Evolutionary conservation across 2,113 vertebrate genomes (phyloP).

Genomic region (Neotragus pygmaeus): DNA sequence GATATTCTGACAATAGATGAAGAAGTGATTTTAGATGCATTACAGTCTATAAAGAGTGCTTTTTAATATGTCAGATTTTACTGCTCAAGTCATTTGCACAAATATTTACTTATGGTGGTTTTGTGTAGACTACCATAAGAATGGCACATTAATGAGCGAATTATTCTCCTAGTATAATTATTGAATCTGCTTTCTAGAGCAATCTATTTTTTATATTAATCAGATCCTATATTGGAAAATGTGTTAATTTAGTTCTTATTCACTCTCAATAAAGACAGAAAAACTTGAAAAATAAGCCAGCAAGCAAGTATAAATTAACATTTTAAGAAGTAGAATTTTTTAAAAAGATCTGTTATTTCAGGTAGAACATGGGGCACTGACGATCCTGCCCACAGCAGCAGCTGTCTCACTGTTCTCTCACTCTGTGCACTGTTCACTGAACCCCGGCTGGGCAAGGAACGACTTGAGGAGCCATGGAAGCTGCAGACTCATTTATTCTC

Average conservation of each 20-base stretch:
- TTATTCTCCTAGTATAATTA: neutral
- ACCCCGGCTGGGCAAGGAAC: neutral
- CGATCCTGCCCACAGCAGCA: neutral
- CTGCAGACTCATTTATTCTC: neutral
- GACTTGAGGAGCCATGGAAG: neutral
- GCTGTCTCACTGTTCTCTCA: neutral
- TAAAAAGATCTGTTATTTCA: neutral
- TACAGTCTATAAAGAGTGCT: neutral
- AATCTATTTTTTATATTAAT: neutral
- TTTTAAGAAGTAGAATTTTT: neutral
- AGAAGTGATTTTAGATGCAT: too few relatives aligned
- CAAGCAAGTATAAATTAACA: neutral
- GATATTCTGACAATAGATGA: neutral
- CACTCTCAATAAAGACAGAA: neutral
- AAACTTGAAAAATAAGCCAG: neutral
- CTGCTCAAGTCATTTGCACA: rapidly evolving
- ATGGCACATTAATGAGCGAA: rapidly evolving
- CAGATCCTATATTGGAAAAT: neutral
- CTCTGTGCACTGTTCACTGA: neutral
- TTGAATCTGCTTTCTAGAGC: neutral
- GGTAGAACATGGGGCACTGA: neutral
- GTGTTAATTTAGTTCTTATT: neutral
- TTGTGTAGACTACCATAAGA: rapidly evolving
- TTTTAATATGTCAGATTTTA: too few relatives aligned
- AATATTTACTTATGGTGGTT: rapidly evolving